Conservation (phyloP, 2,888 invertebrate genomes). For the Lepidochrysops patricia region DNA sequence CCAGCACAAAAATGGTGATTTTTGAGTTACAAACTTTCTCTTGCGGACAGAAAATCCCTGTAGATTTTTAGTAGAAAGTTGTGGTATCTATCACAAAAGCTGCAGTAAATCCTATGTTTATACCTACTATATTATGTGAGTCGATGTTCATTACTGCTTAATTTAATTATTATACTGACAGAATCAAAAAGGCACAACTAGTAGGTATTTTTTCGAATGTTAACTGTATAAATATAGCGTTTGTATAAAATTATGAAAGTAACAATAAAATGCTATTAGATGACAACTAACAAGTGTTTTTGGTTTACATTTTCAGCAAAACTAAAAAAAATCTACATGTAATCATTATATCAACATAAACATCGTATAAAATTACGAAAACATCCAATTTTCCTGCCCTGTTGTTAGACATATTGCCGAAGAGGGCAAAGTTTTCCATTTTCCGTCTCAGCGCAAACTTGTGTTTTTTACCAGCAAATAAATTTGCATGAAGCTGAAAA, state of each 20-base stretch:
- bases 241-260: too few species aligned
- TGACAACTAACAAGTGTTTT: too few species aligned
- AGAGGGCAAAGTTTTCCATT: slow-evolving; percentile 54
- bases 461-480: slow-evolving; percentile 34
- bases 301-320: neutral
- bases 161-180: too few species aligned
- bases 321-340: too few species aligned
- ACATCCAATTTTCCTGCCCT: neutral
- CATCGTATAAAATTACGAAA: neutral
- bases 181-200: too few species aligned
- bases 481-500: slow-evolving; percentile 32
- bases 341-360: too few species aligned
- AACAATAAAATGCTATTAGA: too few species aligned
- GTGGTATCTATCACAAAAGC: neutral
- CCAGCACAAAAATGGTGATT: neutral
- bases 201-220: too few species aligned
- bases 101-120: neutral
- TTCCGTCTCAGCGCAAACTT: slow-evolving; percentile 33
- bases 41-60: neutral
- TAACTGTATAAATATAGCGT: too few species aligned
- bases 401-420: slow-evolving; percentile 38
- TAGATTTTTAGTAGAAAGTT: neutral
- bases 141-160: too few species aligned
- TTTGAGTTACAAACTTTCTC: neutral
- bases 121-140: too few species aligned